Evolutionary conservation across 2,113 vertebrate genomes (phyloP).

Genomic region (Saccopteryx bilineata): DNA sequence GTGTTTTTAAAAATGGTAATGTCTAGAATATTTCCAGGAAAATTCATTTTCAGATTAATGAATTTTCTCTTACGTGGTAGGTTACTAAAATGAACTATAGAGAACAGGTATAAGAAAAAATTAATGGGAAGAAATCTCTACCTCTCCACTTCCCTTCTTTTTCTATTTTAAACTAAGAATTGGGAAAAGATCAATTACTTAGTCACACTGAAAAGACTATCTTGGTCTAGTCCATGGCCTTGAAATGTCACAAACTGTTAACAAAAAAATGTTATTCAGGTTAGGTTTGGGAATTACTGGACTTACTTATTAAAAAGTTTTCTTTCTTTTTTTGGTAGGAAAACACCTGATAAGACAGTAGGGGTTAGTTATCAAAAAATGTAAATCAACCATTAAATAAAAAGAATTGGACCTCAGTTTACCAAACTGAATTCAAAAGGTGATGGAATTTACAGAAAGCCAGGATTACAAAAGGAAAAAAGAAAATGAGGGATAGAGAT

Average conservation of each 20-base stretch:
- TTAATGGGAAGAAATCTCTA: background rate
- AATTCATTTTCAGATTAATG: background rate
- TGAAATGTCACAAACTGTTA: constrained; percentile 8
- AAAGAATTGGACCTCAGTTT: background rate
- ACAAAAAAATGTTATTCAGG: constrained; percentile 46
- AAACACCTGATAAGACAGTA: constrained; percentile 12
- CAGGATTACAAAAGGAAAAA: constrained; percentile 44
- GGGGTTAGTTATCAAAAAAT: background rate
- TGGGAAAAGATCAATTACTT: constrained; percentile 1
- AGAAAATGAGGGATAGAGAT: background rate
- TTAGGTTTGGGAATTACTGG: background rate
- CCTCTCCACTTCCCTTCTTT: background rate
- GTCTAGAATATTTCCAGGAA: constrained; percentile 53
- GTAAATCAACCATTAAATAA: background rate
- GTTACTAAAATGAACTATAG: background rate
- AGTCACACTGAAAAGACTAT: constrained; percentile 26
- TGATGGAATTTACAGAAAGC: constrained; percentile 38
- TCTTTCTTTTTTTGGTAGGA: constrained; percentile 34
- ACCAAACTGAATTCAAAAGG: background rate
- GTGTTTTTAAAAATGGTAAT: constrained; percentile 51
- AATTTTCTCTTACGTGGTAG: background rate
- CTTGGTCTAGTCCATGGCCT: background rate
- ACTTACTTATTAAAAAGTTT: constrained; percentile 17
- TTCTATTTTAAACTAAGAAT: background rate
- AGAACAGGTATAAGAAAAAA: background rate